Evolutionary conservation across 1,140 invertebrate species (phyloP), one percentile per base, ranked within the genome.

Genomic region (Antheraea mylitta): DNA sequence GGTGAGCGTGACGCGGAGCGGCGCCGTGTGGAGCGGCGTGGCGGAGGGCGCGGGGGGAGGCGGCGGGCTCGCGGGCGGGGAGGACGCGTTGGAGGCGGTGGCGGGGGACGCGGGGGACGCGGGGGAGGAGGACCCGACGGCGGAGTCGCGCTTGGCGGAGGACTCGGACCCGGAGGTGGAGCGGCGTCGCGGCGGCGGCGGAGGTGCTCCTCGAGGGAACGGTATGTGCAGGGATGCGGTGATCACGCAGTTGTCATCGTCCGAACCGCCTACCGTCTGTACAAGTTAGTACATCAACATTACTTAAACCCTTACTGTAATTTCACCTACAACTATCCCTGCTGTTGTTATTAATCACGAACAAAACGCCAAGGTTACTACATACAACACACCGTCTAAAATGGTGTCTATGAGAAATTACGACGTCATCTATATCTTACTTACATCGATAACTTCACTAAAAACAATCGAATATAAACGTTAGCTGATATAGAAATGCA

Each of bases 191-290:
- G 83, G 75, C 0, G 82, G 80, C 61, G 81, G 68, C 10, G 78
- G 67, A 71, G 79, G 61, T 38, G 71, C 16, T 66, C 80, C 18
- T 82, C 93, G 92, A 66, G 92, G 85, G 19, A 91, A 92, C 0
- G 96, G 95, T 83, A 97, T 96, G 71, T 96, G 96, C 6, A 97
- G 93, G 75, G 95, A 97, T 0, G 96, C 96, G 0, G 96, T 97
- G 73, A 98, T 96, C 6, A 97, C 95, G 79, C 95, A 95, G 77
- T 83, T 85, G 73, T 92, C 90, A 78, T 93, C 92, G 71, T 91
- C 89, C 16, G 89, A 91, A 18, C 75, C 80, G 70, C 81, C 83
- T 48, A 85, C 76, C 67, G 80, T 79, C 87, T 90, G 78, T 0
- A 59, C 38, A 42, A 42, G 0, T 42, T 42, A 30, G 22, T 30